Evolutionary conservation across 2,888 invertebrate species (phyloP), one percentile per base, ranked within the genome.

Genomic region (Micoletzkya japonica): DNA sequence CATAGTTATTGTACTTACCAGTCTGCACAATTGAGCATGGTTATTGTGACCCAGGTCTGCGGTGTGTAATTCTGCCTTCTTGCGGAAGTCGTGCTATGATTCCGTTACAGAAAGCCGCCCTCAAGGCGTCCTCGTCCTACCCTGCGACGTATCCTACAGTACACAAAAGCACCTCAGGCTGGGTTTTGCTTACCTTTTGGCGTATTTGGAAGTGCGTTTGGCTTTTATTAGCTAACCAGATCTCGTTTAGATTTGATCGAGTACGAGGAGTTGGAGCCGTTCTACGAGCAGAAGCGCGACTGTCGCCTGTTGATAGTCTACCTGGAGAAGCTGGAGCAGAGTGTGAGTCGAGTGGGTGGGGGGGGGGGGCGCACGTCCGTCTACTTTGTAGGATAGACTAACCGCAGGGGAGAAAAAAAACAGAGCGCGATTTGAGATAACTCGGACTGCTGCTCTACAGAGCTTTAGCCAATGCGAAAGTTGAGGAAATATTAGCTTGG

Each of bases 211-310:
- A 28, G 17, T 7, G 28, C 10, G 26, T 20, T 52, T n/a, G 39
- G 39, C 10, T 39, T 39, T 39, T 17, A 39, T 39, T 39, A 39
- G 17, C 17, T 39, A 10, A 39, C 17, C 17, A 39, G 17, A 39
- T 10, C 17, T 39, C 10, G 39, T 39, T 39, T 71, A 66, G 68
- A 67, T 14, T 67, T 69, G 6, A 56, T 75, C 26, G 76, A 77
- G 14, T 76, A 72, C 4, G 79, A 81, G 30, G 77, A 77, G 58
- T 70, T 81, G 24, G 81, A 82, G 69, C 82, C 81, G 32, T 82
- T 80, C 63, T 77, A 72, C 61, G 81, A 82, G 59, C 77, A 80
- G 64, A 82, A 82, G 59, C 61, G 76, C 32, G 76, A 76, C 57
- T 82, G 81, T 69, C 68, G 72, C 10, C 74, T 79, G 17, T 72